Conservation (phyloP, 2,888 invertebrate species). For the Phorcus lineatus region DNA sequence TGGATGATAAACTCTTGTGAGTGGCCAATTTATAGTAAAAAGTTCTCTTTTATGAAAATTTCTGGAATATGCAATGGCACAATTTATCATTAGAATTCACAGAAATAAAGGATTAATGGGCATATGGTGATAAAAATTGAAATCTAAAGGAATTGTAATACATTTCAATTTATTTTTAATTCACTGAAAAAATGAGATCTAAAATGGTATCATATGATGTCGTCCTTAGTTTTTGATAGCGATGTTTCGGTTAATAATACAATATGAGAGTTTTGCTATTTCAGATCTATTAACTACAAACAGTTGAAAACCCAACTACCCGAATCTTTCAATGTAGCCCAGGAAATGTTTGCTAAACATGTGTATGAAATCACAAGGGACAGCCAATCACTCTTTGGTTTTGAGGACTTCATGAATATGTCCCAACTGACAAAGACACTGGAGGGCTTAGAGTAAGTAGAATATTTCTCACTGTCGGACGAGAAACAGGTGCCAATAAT, state of each 20-base stretch:
- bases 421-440: conserved; percentile 57
- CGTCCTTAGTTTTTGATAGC: too few species aligned
- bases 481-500: too few species aligned
- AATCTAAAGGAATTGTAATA: too few species aligned
- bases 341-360: conserved; percentile 64
- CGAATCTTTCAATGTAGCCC: conserved; percentile 51
- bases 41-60: not conserved
- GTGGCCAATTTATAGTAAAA: not conserved
- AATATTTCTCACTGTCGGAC: too few species aligned
- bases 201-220: too few species aligned
- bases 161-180: too few species aligned
- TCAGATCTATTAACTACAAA: conserved; percentile 60
- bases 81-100: too few species aligned
- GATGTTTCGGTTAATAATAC: too few species aligned
- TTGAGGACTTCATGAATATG: conserved; percentile 67
- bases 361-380: conserved; percentile 66
- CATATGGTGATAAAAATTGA: too few species aligned
- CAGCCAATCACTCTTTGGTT: conserved; percentile 60
- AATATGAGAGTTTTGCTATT: conserved; percentile 19
- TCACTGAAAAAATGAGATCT: too few species aligned
- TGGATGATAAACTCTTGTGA: not conserved
- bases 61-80: too few species aligned
- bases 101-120: too few species aligned
- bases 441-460: conserved; percentile 55
- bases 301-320: conserved; percentile 63